Evolutionary conservation across 2,113 vertebrate genomes (phyloP).

Genomic region (Parotia lawesii): DNA sequence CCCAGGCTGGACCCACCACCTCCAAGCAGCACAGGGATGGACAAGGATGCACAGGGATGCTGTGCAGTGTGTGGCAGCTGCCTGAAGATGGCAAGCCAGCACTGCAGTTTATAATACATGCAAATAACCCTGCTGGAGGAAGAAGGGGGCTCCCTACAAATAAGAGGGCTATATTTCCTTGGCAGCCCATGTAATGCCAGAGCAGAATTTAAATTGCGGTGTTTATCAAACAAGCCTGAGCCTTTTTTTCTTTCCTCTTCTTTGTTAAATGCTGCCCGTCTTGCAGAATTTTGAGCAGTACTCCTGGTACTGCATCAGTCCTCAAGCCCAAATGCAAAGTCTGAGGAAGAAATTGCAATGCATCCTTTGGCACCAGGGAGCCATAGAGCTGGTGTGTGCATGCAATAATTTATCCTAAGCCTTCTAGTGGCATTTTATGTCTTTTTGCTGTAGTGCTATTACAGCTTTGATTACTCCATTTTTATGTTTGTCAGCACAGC

Average conservation of each 20-base stretch:
- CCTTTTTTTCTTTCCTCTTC: not conserved
- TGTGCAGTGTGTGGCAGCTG: constrained; percentile 49
- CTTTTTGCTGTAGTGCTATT: constrained; percentile 71
- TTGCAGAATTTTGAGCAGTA: not conserved
- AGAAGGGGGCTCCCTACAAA: constrained; percentile 36
- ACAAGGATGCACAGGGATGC: not conserved
- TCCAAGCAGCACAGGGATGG: not conserved
- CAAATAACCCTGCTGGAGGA: not conserved
- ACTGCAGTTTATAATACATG: constrained; percentile 47
- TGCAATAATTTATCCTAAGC: constrained; percentile 71
- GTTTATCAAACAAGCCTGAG: constrained; percentile 13
- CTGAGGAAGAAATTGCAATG: constrained; percentile 59
- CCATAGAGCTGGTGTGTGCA: constrained; percentile 52
- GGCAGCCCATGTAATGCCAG: constrained; percentile 7
- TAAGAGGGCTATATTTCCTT: constrained; percentile 19
- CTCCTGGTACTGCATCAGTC: constrained; percentile 16
- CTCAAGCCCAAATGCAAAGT: constrained; percentile 41
- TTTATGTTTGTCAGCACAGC: constrained; percentile 75
- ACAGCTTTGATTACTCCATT: constrained; percentile 74
- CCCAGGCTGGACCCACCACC: not conserved
- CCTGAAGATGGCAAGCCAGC: constrained; percentile 72
- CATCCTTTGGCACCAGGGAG: constrained; percentile 64
- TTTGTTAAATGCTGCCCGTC: not conserved
- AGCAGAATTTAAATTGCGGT: constrained; percentile 21
- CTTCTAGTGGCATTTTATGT: constrained; percentile 71